Conservation (phyloP, 2,888 invertebrate genomes). For the Thalpophila matura region DNA sequence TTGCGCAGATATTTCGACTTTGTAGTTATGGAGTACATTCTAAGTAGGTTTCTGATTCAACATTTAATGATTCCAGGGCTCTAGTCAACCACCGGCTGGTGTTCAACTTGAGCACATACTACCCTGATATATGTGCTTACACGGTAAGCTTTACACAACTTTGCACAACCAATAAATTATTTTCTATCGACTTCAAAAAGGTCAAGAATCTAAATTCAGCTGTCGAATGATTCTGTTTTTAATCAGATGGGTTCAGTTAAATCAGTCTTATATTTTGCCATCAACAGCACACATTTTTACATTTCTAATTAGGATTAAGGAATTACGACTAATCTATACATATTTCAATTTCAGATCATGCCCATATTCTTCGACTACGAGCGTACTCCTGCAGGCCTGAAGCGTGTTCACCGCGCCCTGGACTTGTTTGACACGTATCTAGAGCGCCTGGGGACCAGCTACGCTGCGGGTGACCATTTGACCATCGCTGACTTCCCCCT, state of each 20-base stretch:
- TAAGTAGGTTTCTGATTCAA: too few relatives aligned
- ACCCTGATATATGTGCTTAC: slow-evolving; percentile 92
- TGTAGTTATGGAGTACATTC: too few relatives aligned
- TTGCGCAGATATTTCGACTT: too few relatives aligned
- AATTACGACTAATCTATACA: too few relatives aligned
- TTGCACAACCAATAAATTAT: too few relatives aligned
- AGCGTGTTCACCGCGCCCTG: slow-evolving; percentile 93
- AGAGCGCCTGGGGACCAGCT: slow-evolving; percentile 90
- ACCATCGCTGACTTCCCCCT: slow-evolving; percentile 95
- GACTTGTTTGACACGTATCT: slow-evolving; percentile 93
- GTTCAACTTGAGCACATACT: slow-evolving; percentile 95
- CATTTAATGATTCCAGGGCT: slow-evolving; percentile 92
- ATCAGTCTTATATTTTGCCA: too few relatives aligned
- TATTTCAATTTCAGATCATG: slow-evolving; percentile 91
- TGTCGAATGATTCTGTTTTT: too few relatives aligned
- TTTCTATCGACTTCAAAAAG: too few relatives aligned
- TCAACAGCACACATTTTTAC: too few relatives aligned
- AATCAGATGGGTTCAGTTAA: too few relatives aligned
- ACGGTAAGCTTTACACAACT: slow-evolving; percentile 85
- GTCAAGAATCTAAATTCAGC: too few relatives aligned
- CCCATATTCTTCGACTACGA: slow-evolving; percentile 95
- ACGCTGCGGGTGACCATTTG: slow-evolving; percentile 92
- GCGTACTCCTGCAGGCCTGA: slow-evolving; percentile 92
- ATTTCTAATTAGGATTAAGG: too few relatives aligned
- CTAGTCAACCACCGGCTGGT: slow-evolving; percentile 95